Evolutionary conservation across 2,113 vertebrate species (phyloP).

Genomic region (Pluvianellus socialis): DNA sequence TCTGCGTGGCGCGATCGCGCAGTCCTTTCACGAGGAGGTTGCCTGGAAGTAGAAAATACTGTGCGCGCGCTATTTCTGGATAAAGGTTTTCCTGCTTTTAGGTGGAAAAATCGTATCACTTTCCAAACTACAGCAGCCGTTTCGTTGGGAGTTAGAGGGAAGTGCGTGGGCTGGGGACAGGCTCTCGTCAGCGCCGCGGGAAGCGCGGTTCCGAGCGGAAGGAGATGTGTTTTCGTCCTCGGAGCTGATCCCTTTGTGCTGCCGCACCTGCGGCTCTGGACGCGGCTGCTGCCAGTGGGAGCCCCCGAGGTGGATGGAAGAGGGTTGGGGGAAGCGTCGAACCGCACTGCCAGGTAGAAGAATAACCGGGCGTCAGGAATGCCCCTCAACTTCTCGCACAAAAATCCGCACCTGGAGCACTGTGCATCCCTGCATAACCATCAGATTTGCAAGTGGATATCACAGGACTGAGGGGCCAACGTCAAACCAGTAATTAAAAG

Average conservation of each 20-base stretch:
- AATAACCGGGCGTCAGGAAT: not conserved
- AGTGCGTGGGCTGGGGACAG: not conserved
- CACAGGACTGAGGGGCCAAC: not conserved
- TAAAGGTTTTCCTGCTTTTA: not conserved
- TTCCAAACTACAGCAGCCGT: not conserved
- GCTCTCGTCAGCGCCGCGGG: not conserved
- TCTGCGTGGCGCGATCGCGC: fast-evolving
- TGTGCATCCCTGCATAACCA: no score
- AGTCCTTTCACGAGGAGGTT: not conserved
- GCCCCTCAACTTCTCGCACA: not conserved
- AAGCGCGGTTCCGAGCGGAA: not conserved
- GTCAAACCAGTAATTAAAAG: not conserved
- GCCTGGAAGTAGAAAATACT: not conserved
- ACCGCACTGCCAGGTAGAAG: not conserved
- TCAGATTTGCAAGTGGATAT: not conserved
- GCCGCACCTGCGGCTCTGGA: not conserved
- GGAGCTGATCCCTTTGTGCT: not conserved
- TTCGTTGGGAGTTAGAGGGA: not conserved
- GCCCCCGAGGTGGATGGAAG: not conserved
- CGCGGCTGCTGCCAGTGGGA: not conserved
- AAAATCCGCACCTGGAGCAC: not conserved
- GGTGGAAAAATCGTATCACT: not conserved
- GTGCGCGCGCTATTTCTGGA: not conserved
- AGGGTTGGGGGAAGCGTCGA: not conserved
- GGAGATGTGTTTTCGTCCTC: not conserved